These are phyloP conservation scores for Paraplagusia blochii DNA, from an alignment of 2,113 vertebrate genomes.

Conservation along the genomic window DNA sequence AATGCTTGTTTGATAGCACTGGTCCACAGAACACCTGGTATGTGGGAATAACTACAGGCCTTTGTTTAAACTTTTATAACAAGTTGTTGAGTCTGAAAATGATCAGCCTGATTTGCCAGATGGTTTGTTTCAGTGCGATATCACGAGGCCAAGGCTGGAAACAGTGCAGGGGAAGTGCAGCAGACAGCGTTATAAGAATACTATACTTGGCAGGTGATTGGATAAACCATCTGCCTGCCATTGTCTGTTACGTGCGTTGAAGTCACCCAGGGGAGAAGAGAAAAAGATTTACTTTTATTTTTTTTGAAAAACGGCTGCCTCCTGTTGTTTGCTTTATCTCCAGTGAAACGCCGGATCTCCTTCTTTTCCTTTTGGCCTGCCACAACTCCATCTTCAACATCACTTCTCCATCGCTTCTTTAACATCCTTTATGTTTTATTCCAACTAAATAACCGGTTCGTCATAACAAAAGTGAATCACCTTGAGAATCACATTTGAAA, in stretches of 20 bases:
- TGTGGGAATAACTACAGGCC: not conserved
- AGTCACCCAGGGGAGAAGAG: too few relatives aligned
- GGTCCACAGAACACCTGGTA: not conserved
- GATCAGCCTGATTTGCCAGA: not conserved
- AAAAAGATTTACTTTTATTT: not conserved
- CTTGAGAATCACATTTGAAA: too few relatives aligned
- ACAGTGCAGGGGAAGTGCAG: not conserved
- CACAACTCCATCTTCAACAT: too few relatives aligned
- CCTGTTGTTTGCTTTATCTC: too few relatives aligned
- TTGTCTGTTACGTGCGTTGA: not conserved
- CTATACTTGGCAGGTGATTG: slow-evolving; percentile 2
- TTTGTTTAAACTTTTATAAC: not conserved
- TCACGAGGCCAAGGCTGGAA: not conserved
- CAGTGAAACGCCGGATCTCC: not conserved
- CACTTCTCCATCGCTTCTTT: too few relatives aligned
- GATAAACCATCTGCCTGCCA: slow-evolving; percentile 1
- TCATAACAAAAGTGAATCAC: too few relatives aligned
- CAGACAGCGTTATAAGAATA: not conserved
- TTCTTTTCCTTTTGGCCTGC: too few relatives aligned
- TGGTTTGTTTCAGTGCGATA: not conserved
- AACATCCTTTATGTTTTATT: too few relatives aligned
- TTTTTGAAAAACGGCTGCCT: not conserved
- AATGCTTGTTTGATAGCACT: not conserved
- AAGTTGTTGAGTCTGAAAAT: not conserved
- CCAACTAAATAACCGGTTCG: too few relatives aligned